These are phyloP conservation scores for Falcunculus frontatus DNA, from an alignment of 2,113 vertebrate species.

Conservation along the genomic window DNA sequence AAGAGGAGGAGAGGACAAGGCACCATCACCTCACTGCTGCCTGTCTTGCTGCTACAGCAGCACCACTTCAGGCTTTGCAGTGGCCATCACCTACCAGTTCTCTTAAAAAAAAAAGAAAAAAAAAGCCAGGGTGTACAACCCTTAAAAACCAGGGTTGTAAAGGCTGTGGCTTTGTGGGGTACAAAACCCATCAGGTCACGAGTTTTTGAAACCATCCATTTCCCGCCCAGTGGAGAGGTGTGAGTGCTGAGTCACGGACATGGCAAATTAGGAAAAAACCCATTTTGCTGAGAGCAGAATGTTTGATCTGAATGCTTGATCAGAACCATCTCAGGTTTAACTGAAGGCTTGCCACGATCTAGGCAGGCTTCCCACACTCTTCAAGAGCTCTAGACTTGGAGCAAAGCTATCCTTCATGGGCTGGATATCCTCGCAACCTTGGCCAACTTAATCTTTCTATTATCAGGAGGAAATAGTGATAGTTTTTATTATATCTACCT, in stretches of 20 bases:
- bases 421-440: not conserved
- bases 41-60: not conserved
- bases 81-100: not conserved
- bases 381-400: not conserved
- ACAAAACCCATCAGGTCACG: not conserved
- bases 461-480: conserved; percentile 6
- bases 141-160: not conserved
- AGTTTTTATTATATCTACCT: conserved; percentile 7
- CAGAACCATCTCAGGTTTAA: not conserved
- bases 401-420: not conserved
- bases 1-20: not conserved
- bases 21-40: not conserved
- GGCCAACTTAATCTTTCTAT: not conserved
- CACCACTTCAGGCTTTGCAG: not conserved
- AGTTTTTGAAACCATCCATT: not conserved
- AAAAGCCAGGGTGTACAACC: too few relatives aligned
- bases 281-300: not conserved
- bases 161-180: not conserved
- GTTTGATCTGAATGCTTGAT: not conserved
- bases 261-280: fast-evolving
- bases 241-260: not conserved
- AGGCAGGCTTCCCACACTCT: not conserved
- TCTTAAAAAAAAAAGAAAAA: not conserved
- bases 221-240: not conserved
- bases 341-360: not conserved